Base-by-base conservation (phyloP, 2,888 invertebrate species). In the Sceliomorpha sp. region DNA sequence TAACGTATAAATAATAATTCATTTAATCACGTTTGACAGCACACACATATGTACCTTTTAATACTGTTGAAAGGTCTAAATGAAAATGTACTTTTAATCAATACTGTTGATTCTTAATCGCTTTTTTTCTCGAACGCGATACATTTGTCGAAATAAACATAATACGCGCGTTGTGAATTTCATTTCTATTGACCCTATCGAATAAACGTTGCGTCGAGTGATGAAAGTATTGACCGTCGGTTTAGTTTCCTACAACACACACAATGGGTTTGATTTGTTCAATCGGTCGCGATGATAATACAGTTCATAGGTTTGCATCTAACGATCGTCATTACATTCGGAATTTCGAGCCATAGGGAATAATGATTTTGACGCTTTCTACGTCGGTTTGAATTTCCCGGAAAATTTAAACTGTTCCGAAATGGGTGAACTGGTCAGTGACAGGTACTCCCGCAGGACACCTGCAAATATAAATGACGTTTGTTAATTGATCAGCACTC, bases 301-400 rank as follows among this genome's bases (percentile, higher is more conserved):
- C 45, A 53, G 66, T 59, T 67, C 40, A 53, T 55, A 59, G 53
- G 47, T 59, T 67, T 40, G 47, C 59, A 47, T 69, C 58, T 47
- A 59, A 59, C 56, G 55, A 59, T 59, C 42, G 56, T 7, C 48
- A 58, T 69, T 63, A 63, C 58, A 34, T 39, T 14, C 29, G 48
- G 24, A 37, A 50, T 67, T 55, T 50, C 48, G 48, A 32, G 31
- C 50, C 37, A 36, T 39, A 31, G 53, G 59, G 31, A 48, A 55
- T n/a, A n/a, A n/a, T 42, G 55, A 63, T 63, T 69, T 58, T 63
- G 58, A 69, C 47, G 63, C 62, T 70, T 63, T 63, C 45, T 40
- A 48, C 36, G 51, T 70, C 48, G 48, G 14, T 59, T 48, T 51
- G 58, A 51, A 53, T 58, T 69, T 63, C 60, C 62, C 45, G 44